Evolutionary conservation across 2,888 invertebrate species (phyloP), one percentile per base, ranked within the genome.

Genomic region (Sussaba pulchella): DNA sequence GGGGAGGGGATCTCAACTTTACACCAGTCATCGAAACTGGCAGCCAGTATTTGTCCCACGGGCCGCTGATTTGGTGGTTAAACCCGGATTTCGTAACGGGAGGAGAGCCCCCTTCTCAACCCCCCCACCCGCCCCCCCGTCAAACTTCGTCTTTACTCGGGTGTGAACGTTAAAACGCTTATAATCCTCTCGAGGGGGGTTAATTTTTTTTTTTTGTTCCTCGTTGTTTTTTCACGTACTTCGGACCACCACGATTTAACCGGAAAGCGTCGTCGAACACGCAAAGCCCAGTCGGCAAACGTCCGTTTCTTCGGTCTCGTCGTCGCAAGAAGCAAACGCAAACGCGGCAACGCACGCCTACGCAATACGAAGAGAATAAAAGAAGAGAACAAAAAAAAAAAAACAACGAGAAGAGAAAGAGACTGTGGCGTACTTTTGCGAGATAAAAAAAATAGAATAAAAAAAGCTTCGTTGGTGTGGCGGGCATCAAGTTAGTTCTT

Each of bases 1-100:
- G 78, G 70, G 75, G 52, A 77, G 69, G 81, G 78, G 78, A 64
- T 66, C 87, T 85, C 87, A 88, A 89, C 90, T 89, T 89, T 89
- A 86, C 85, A 89, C 89, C 86, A 90, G 89, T 90, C 88, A 90
- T 90, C 87, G 84, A 86, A 54, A 74, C 77, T 50, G 63, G 63
- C 41, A 57, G 72, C n/a, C 88, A 88, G 89, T 89, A 87, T 85
- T 90, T 86, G 88, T 88, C 86, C 85, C 85, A 85, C 87, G 85
- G 88, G 47, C 82, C 81, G 86, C 75, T 85, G 86, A 82, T 87
- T 83, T 85, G 83, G 85, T 83, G 83, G 87, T 86, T 82, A 69
- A 78, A 81, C 80, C 54, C 59, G 76, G 6, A 83, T 83, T 82
- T 81, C 82, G 70, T 78, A 82, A 80, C 76, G 74, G 74, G 76